phyloP scores from a whole-genome alignment of 2,888 invertebrate species.

The Bombylius discolor region DNA sequence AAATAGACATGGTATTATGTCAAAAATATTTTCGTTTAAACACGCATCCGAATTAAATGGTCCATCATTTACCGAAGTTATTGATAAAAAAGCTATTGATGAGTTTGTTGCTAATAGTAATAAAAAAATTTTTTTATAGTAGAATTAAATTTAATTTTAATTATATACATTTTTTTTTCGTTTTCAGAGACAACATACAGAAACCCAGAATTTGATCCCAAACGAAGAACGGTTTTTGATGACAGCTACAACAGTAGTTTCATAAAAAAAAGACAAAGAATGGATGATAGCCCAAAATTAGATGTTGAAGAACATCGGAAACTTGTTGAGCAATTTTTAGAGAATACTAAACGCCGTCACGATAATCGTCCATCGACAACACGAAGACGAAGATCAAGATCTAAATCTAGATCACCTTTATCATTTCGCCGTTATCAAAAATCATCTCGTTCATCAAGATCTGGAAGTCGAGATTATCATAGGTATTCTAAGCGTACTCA shows the following conservation, averaged over 20 bases:
- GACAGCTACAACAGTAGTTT: neutral
- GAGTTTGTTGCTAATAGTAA: constrained; percentile 21
- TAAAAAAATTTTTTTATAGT: neutral
- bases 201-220: constrained; percentile 12
- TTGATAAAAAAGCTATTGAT: constrained; percentile 35
- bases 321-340: constrained; percentile 29
- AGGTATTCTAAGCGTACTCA: too few relatives aligned
- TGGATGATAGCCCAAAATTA: constrained; percentile 9
- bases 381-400: constrained; percentile 1
- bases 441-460: constrained; percentile 12
- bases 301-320: constrained; percentile 29
- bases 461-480: neutral
- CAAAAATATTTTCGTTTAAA: constrained; percentile 51
- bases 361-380: neutral
- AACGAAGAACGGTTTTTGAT: constrained; percentile 16
- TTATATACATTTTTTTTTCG: neutral
- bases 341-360: neutral
- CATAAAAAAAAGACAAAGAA: neutral
- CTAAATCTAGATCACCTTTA: neutral
- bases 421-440: neutral
- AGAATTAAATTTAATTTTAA: neutral
- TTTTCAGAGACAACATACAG: constrained; percentile 5
- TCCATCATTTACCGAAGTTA: constrained; percentile 41
- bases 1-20: constrained; percentile 46
- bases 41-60: constrained; percentile 52